A percentile compares a stretch with the other conserved stretches of the same genome.
Conservation (phyloP, 1,140 invertebrate genomes). For the Drosophila watanabei region DNA sequence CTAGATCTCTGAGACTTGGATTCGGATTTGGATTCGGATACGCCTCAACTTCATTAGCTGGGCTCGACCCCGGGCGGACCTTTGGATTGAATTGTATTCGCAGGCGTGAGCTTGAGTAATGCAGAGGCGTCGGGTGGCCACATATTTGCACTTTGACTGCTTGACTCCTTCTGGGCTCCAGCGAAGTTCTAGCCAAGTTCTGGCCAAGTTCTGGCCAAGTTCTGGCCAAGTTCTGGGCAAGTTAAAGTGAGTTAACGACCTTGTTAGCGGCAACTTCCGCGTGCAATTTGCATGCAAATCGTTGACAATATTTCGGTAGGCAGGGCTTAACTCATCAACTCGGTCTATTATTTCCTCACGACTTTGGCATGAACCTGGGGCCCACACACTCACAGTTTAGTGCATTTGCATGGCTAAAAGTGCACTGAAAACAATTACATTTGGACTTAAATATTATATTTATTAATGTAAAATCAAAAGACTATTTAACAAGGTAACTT, state of each 20-base stretch:
- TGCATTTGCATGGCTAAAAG: slow-evolving; percentile 52
- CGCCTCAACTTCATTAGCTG: slow-evolving; percentile 74
- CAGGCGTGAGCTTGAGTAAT: slow-evolving; percentile 77
- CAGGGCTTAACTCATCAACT: slow-evolving; percentile 49
- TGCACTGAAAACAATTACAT: slow-evolving; percentile 2
- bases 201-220: slow-evolving; percentile 37
- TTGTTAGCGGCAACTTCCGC: slow-evolving; percentile 71
- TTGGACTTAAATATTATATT: too few species aligned
- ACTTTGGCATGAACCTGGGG: slow-evolving; percentile 33
- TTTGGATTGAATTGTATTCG: slow-evolving; percentile 74
- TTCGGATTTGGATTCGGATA: slow-evolving; percentile 5
- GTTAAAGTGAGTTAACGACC: slow-evolving; percentile 66
- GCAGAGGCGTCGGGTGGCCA: slow-evolving; percentile 66
- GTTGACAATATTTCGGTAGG: slow-evolving; percentile 62
- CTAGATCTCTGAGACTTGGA: neutral
- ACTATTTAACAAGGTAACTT: neutral
- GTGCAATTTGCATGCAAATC: slow-evolving; percentile 76
- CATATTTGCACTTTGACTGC: slow-evolving; percentile 80
- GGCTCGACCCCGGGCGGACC: slow-evolving; percentile 64
- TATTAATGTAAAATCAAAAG: too few species aligned
- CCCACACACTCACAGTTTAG: slow-evolving; percentile 56
- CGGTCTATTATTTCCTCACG: slow-evolving; percentile 69
- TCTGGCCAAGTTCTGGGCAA: slow-evolving; percentile 30
- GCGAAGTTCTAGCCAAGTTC: slow-evolving; percentile 5
- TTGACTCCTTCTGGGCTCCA: neutral